phyloP scores from a whole-genome alignment of 2,888 invertebrate genomes.

The Drosophila borealis region DNA sequence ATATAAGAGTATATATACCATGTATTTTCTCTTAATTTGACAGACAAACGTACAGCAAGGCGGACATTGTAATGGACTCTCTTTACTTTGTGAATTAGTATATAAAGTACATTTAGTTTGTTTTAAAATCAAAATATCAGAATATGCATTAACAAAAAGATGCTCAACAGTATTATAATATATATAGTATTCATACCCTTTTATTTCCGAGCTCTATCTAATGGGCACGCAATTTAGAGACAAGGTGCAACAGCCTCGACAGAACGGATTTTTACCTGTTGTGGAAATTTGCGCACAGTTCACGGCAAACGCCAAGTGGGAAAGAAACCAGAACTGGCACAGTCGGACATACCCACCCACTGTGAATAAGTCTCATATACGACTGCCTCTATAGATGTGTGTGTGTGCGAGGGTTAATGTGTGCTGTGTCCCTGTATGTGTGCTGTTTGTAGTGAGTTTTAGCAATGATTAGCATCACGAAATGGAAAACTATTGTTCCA shows the following conservation, averaged over 20 bases:
- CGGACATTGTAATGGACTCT: too few relatives aligned
- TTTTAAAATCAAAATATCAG: too few relatives aligned
- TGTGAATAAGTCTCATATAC: slow-evolving; percentile 33
- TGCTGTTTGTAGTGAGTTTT: slow-evolving; percentile 54
- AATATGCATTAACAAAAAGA: neutral
- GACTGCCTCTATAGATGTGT: slow-evolving; percentile 6
- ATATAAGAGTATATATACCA: too few relatives aligned
- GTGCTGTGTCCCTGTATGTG: slow-evolving; percentile 22
- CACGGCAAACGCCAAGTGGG: slow-evolving; percentile 30
- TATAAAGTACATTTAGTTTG: too few relatives aligned
- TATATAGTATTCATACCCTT: slow-evolving; percentile 4
- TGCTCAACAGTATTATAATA: neutral
- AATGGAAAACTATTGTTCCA: slow-evolving; percentile 76
- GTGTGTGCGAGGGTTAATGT: slow-evolving; percentile 55
- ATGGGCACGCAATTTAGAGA: slow-evolving; percentile 2
- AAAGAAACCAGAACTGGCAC: slow-evolving; percentile 44
- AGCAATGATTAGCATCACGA: slow-evolving; percentile 77
- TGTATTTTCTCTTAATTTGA: too few relatives aligned
- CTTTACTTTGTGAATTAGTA: too few relatives aligned
- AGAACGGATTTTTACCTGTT: slow-evolving; percentile 59
- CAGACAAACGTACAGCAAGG: too few relatives aligned
- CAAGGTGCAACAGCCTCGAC: slow-evolving; percentile 50
- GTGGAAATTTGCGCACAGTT: slow-evolving; percentile 44
- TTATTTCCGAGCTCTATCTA: neutral
- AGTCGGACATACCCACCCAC: slow-evolving; percentile 75